phyloP scores from a whole-genome alignment of 2,113 vertebrate genomes.

The Neodon shergylaensis region DNA sequence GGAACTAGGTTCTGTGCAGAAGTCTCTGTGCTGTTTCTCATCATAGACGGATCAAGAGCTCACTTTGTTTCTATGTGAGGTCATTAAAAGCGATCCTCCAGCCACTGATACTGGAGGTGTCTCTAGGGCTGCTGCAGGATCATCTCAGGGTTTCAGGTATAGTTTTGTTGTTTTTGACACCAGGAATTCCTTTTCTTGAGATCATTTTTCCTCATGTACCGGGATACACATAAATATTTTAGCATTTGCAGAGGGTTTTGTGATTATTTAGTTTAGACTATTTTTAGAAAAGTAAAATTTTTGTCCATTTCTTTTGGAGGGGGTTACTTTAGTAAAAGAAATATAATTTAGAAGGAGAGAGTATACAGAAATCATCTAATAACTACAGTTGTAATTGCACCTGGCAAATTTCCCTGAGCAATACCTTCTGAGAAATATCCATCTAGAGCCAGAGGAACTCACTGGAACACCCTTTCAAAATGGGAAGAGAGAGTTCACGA shows the following conservation, averaged over 20 bases:
- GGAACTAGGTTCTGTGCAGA: neutral
- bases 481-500: neutral
- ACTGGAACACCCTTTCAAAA: neutral
- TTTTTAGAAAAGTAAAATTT: constrained; percentile 55
- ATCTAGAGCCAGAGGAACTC: neutral
- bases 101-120: constrained; percentile 26
- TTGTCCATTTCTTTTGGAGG: constrained; percentile 37
- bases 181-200: constrained; percentile 29
- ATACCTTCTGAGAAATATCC: neutral
- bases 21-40: constrained; percentile 52
- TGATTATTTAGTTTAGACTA: neutral
- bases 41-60: constrained; percentile 59
- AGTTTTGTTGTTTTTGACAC: constrained; percentile 62
- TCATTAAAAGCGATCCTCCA: constrained; percentile 55
- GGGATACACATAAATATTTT: constrained; percentile 52
- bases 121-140: neutral
- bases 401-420: neutral
- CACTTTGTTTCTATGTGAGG: constrained; percentile 54
- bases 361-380: constrained; percentile 32
- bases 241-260: constrained; percentile 29
- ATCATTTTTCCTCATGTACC: neutral
- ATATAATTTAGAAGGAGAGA: constrained; percentile 30
- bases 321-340: constrained; percentile 36
- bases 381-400: neutral
- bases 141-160: constrained; percentile 31